Evolutionary conservation across 2,797 vertebrate genomes (phyloP).

Genomic region (Rhinatrema bivittatum): DNA sequence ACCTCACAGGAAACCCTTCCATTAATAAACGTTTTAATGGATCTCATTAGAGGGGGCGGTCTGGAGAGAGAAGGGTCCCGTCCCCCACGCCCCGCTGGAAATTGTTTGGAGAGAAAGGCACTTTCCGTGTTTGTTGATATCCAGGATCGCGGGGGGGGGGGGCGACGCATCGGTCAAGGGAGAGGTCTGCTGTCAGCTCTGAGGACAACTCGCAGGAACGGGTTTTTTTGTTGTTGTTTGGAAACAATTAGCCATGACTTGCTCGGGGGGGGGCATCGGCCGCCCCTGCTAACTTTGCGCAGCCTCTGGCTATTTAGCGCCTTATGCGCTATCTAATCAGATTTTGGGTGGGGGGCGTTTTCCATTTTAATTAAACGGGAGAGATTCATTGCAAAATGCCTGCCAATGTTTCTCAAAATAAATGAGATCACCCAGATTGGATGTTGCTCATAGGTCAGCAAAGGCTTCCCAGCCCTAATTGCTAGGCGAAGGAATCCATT

Average conservation of each 20-base stretch:
- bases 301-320: too few relatives aligned
- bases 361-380: too few relatives aligned
- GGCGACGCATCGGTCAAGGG: background rate
- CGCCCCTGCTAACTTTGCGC: too few relatives aligned
- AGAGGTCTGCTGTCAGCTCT: slow-evolving; percentile 1
- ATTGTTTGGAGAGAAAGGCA: slow-evolving; percentile 6
- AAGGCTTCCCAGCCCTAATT: too few relatives aligned
- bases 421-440: too few relatives aligned
- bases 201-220: background rate
- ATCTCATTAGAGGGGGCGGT: slow-evolving; percentile 40
- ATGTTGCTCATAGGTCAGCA: too few relatives aligned
- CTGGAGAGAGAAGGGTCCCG: background rate
- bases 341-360: too few relatives aligned
- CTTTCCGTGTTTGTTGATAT: slow-evolving; percentile 15
- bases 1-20: slow-evolving; percentile 44
- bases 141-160: background rate
- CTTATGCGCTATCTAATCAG: too few relatives aligned
- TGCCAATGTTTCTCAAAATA: too few relatives aligned
- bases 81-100: background rate
- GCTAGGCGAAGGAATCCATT: too few relatives aligned
- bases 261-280: slow-evolving; percentile 1
- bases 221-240: too few relatives aligned
- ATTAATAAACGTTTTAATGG: slow-evolving; percentile 48
- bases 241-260: background rate
- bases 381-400: too few relatives aligned